These are phyloP conservation scores for Dascillus cervinus DNA, from an alignment of 2,888 invertebrate genomes.

Conservation along the genomic window DNA sequence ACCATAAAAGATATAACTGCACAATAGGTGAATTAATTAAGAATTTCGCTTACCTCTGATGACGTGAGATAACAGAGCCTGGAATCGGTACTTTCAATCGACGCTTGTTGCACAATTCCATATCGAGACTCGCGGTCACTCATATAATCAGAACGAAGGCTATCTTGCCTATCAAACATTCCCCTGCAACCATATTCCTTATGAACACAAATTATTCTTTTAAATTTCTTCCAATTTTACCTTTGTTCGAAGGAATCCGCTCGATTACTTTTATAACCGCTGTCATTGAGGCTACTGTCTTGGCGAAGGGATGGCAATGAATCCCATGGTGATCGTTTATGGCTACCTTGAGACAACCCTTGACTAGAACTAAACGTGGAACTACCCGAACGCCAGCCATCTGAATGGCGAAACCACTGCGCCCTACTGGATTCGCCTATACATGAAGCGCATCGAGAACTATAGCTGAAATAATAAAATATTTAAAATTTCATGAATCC, in stretches of 20 bases:
- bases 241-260: conserved; percentile 83
- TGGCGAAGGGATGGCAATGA: conserved; percentile 77
- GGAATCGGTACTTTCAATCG: conserved; percentile 90
- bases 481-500: not conserved
- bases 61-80: conserved; percentile 90
- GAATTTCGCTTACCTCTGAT: conserved; percentile 76
- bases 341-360: conserved; percentile 43
- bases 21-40: too few relatives aligned
- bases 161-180: conserved; percentile 83
- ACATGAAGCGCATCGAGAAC: conserved; percentile 73
- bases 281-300: conserved; percentile 80
- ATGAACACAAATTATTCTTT: conserved; percentile 6
- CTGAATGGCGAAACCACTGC: conserved; percentile 86
- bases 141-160: conserved; percentile 81
- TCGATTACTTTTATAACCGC: conserved; percentile 77
- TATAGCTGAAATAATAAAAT: conserved; percentile 29
- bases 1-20: too few relatives aligned
- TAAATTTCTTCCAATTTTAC: too few relatives aligned
- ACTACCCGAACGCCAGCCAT: conserved; percentile 76
- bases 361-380: conserved; percentile 58
- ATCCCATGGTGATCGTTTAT: conserved; percentile 81
- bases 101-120: conserved; percentile 88
- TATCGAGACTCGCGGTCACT: conserved; percentile 83
- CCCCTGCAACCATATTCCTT: conserved; percentile 49
- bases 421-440: conserved; percentile 84